Base-by-base conservation (phyloP, 2,113 vertebrate genomes). In the Xiphorhynchus elegans region DNA sequence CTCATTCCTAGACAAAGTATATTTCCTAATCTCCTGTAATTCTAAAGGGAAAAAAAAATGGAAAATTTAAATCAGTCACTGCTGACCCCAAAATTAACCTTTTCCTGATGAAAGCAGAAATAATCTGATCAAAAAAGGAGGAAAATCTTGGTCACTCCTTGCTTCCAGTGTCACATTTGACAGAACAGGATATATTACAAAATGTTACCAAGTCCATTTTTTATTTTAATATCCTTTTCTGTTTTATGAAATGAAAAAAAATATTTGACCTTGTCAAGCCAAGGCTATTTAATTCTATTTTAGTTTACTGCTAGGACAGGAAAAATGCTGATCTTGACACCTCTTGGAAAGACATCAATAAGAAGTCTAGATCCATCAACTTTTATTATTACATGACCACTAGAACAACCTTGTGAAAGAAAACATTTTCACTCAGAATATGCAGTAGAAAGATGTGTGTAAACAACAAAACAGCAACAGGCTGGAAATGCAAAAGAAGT, bases 231-330 rank as follows among this genome's bases (percentile, higher is more conserved):
- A 26, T 80, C 33, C 24, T 68, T 83, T 80, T 80, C 44, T 1
- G 1, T 69, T 75, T 86, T 69, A 76, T 75, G 52, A 89, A 78
- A 44, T 67, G 47, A 78, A 91, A 95, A 86, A 37, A 96, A 67
- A n/a, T 44, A 87, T 37, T 67, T 94, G 78, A 92, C 82, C 82
- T 93, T 92, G 87, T 83, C 88, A 90, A 93, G 49, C 11, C 84
- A 91, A 93, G 69, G 74, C 62, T 94, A 29, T 47, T 93, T 50
- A 60, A 81, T 70, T 94, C 23, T 68, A 56, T 87, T 91, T 89
- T 67, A 94, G 74, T 93, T 92, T 93, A 84, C 49, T 77, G 40
- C 0, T 8, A 88, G 67, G n/a, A 47, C 23, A 68, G 69, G 25
- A 33, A 85, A 95, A 94, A 69, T 53, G 55, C 73, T 94, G 73